Percentiles rank a stretch among this genome's conserved stretches.
Conservation (phyloP, 2,113 vertebrate species). For the Microcebus jonahi region DNA sequence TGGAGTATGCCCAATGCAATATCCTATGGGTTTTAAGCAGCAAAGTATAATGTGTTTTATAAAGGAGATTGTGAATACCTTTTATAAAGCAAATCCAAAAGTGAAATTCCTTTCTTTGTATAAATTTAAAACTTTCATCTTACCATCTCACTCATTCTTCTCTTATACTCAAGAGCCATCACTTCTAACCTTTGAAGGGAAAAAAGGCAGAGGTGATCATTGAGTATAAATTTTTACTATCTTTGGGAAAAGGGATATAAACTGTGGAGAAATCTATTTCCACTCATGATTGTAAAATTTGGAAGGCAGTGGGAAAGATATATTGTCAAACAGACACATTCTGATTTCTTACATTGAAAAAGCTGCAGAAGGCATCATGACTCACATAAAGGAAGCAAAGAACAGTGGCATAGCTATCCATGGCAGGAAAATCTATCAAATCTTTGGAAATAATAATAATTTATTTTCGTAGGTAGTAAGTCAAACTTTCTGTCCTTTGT, state of each 20-base stretch:
- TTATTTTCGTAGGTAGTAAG: constrained; percentile 53
- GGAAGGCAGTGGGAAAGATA: constrained; percentile 54
- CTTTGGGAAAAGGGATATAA: constrained; percentile 49
- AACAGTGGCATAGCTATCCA: not conserved
- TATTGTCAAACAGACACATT: constrained; percentile 62
- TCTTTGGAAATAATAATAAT: constrained; percentile 51
- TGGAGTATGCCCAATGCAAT: not conserved
- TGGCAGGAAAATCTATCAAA: constrained; percentile 53
- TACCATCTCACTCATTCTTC: not conserved
- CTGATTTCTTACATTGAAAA: constrained; percentile 60
- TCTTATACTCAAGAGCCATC: constrained; percentile 11
- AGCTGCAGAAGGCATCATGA: constrained; percentile 43
- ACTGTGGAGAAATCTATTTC: constrained; percentile 55
- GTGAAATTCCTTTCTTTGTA: constrained; percentile 12
- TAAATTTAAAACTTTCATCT: constrained; percentile 4
- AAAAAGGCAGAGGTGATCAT: not conserved
- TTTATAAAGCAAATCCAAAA: constrained; percentile 31
- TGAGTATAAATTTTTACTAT: constrained; percentile 39
- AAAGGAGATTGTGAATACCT: not conserved
- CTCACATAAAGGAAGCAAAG: constrained; percentile 39
- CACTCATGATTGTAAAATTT: constrained; percentile 56
- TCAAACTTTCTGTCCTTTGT: constrained; percentile 46
- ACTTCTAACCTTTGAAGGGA: not conserved
- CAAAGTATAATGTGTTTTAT: constrained; percentile 5
- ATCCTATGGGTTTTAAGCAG: not conserved